Base-by-base conservation (phyloP, 2,888 invertebrate genomes). In the Ypsolopha scabrella region DNA sequence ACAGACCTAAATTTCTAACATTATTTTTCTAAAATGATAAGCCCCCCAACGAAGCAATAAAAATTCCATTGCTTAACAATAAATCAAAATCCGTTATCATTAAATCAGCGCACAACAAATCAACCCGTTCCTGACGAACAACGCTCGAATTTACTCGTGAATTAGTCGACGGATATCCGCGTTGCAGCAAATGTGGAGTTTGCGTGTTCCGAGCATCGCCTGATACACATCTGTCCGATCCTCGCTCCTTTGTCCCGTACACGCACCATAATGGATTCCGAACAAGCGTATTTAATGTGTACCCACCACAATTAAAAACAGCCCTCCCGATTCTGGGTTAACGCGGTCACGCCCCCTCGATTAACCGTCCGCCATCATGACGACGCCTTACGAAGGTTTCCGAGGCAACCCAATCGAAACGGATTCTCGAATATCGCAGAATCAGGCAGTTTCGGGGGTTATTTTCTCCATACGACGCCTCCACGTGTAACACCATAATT, bases 1-100 rank as follows among this genome's bases (percentile, higher is more conserved):
- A n/a, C n/a, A n/a, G n/a, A n/a, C n/a, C 37, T 13, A 10, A 7
- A 47, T 34, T 89, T 96, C 54, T 94, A 94, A 75, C 96, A 97
- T 74, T 96, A 94, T 67, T 90, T 95, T 33, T 46, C 39, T 6
- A 9, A 10, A 11, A 11, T 11, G n/a, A 39, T 39, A 24, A 24
- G 24, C 24, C 24, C 4, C 24, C 2, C 4, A 24, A 24, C 24
- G 24, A 2, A 24, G 24, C 24, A 24, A 24, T 24, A 24, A 24
- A 24, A 24, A 24, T 24, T 24, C 24, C 24, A 24, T 24, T 24
- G 4, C 24, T 24, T 24, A 10, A 39, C 10, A 39, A 39, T 39
- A 9, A 7, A 39, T 39, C 11, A 39, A 39, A 11, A 10, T 39
- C 9, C 39, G 9, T 39, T 39, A 39, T 39, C 39, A 6, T 11